Conservation (phyloP, 2,113 vertebrate species). For the Notothenia rossii region DNA sequence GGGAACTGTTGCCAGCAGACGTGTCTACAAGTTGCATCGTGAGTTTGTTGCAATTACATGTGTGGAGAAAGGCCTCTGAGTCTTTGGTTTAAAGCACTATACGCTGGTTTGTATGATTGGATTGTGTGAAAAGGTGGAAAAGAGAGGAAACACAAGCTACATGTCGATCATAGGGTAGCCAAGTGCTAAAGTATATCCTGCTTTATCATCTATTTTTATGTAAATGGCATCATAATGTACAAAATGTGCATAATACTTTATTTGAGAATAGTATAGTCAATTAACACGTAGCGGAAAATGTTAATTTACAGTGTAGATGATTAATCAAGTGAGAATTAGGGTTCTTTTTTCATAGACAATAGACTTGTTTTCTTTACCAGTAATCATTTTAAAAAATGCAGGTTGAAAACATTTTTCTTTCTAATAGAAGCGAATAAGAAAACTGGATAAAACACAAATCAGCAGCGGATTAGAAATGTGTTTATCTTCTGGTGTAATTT, state of each 20-base stretch:
- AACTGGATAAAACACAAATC: background rate
- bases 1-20: slow-evolving; percentile 67
- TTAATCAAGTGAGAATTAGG: too few species aligned
- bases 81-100: slow-evolving; percentile 16
- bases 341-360: too few species aligned
- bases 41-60: slow-evolving; percentile 61
- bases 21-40: slow-evolving; percentile 40
- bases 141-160: background rate
- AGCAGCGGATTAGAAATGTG: background rate
- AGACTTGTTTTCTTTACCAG: too few species aligned
- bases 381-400: too few species aligned
- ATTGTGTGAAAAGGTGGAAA: background rate
- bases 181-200: background rate
- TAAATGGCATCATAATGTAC: too few species aligned
- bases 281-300: too few species aligned
- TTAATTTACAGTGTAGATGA: too few species aligned
- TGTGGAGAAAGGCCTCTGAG: slow-evolving; percentile 15
- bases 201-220: too few species aligned
- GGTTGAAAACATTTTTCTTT: too few species aligned
- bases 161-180: background rate
- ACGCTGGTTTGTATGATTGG: background rate
- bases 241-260: too few species aligned
- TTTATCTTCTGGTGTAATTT: background rate
- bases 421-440: background rate
- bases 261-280: too few species aligned